These are phyloP conservation scores for Cyclargus thomasi DNA, from an alignment of 1,140 invertebrate genomes.

Conservation along the genomic window DNA sequence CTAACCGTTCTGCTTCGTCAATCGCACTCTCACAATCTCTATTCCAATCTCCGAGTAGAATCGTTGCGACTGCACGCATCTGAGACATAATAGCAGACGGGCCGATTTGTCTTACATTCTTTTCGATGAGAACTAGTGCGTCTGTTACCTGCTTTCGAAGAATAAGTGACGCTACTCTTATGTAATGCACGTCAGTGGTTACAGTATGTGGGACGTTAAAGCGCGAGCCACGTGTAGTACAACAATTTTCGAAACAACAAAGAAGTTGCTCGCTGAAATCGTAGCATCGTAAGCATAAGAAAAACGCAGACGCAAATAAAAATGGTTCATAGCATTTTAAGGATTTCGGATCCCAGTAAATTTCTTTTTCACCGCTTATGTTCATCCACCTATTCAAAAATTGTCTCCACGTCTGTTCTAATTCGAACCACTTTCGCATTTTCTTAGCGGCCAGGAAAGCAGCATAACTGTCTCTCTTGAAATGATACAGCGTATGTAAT, in stretches of 20 bases:
- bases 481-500: constrained; percentile 56
- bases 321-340: constrained; percentile 46
- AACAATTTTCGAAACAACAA: constrained; percentile 46
- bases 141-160: constrained; percentile 35
- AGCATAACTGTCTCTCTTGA: constrained; percentile 38
- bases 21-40: constrained; percentile 50
- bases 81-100: constrained; percentile 53
- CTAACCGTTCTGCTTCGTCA: constrained; percentile 43
- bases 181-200: constrained; percentile 44
- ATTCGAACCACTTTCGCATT: constrained; percentile 61
- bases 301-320: constrained; percentile 56
- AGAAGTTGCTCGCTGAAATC: constrained; percentile 48
- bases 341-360: constrained; percentile 48
- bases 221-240: constrained; percentile 38
- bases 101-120: constrained; percentile 48
- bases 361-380: constrained; percentile 58
- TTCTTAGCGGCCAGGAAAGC: constrained; percentile 57
- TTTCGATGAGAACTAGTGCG: constrained; percentile 38
- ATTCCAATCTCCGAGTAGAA: constrained; percentile 48
- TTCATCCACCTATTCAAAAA: constrained; percentile 50
- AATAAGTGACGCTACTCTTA: constrained; percentile 48
- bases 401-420: constrained; percentile 50
- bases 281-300: constrained; percentile 60
- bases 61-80: constrained; percentile 47
- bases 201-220: constrained; percentile 23